A percentile compares a stretch with the other conserved stretches of the same genome.
These are phyloP conservation scores for Calidris pygmaea DNA, from an alignment of 2,113 vertebrate species.

Conservation along the genomic window DNA sequence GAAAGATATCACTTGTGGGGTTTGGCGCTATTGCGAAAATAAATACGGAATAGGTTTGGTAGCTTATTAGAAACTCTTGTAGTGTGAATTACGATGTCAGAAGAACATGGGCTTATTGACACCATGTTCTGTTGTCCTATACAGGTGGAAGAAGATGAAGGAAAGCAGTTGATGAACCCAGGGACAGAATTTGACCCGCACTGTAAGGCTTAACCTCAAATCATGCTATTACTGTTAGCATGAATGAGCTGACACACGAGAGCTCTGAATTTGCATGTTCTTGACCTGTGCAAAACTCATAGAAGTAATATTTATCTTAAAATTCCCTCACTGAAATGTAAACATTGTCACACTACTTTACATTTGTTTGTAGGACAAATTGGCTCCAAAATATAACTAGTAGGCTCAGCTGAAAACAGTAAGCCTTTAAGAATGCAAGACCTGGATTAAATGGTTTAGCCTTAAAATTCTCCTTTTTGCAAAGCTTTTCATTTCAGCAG, in stretches of 20 bases:
- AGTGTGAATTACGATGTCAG: background rate
- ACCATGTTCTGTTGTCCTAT: background rate
- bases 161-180: background rate
- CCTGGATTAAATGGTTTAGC: background rate
- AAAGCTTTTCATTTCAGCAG: background rate
- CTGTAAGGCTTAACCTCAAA: background rate
- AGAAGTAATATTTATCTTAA: background rate
- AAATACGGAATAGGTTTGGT: background rate
- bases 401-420: background rate
- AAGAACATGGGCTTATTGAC: background rate
- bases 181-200: background rate
- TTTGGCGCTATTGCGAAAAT: background rate
- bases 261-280: background rate
- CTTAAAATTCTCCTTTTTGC: background rate
- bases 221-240: background rate
- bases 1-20: background rate
- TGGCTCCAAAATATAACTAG: background rate
- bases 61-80: background rate
- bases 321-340: background rate
- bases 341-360: background rate
- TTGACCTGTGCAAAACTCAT: background rate
- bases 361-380: background rate
- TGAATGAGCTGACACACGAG: background rate
- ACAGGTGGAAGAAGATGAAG: background rate
- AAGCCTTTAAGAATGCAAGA: background rate